These are phyloP conservation scores for Drosophila sucinea DNA, from an alignment of 1,140 invertebrate genomes.

Conservation along the genomic window DNA sequence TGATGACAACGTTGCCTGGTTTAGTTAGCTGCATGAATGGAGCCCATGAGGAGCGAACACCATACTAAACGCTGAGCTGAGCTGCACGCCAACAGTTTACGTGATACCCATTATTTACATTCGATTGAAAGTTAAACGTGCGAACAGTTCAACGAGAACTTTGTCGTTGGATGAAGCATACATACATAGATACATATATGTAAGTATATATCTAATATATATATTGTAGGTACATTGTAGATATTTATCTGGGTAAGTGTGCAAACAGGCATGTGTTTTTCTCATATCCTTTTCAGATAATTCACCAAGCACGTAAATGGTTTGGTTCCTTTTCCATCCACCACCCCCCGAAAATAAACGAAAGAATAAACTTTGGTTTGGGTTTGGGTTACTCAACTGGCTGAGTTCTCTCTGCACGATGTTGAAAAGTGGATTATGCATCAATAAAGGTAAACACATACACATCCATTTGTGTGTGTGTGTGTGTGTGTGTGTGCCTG, in stretches of 20 bases:
- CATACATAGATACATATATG: no score
- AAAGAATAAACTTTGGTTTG: conserved; percentile 74
- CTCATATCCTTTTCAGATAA: conserved; percentile 39
- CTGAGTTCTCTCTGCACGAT: conserved; percentile 35
- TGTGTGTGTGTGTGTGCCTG: conserved; percentile 17
- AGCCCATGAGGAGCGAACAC: background rate
- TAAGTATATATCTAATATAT: conserved; percentile 26
- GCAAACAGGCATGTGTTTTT: conserved; percentile 10
- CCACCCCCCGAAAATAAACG: conserved; percentile 35
- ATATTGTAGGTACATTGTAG: conserved; percentile 26
- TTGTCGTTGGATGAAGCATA: conserved; percentile 47
- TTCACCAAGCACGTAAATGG: conserved; percentile 56
- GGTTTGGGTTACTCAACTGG: conserved; percentile 38
- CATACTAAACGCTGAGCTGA: background rate
- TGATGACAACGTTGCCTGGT: conserved; percentile 24
- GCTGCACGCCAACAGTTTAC: conserved; percentile 43
- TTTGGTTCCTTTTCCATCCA: conserved; percentile 10
- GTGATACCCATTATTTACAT: conserved; percentile 77
- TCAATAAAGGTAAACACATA: conserved; percentile 49
- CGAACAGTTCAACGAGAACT: conserved; percentile 66
- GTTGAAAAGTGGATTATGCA: conserved; percentile 69
- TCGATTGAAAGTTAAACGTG: conserved; percentile 80
- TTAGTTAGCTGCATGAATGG: conserved; percentile 14
- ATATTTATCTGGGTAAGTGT: conserved; percentile 29
- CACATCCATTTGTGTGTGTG: conserved; percentile 1